phyloP scores from a whole-genome alignment of 2,888 invertebrate genomes.

The Pandemis cinnamomeana region DNA sequence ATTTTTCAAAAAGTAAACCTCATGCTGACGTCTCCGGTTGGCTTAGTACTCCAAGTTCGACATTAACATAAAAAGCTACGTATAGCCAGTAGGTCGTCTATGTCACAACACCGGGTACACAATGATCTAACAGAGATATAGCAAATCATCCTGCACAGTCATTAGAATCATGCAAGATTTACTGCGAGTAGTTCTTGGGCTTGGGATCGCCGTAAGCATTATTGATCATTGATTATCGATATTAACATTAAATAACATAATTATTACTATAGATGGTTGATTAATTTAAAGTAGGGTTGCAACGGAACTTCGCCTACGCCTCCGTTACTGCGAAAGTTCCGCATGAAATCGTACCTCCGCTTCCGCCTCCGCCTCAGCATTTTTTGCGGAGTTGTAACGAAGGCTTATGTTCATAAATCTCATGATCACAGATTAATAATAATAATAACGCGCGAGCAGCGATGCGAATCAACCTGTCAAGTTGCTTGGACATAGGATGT shows the following conservation, averaged over 20 bases:
- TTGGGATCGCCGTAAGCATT: not conserved
- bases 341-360: no score
- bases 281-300: not conserved
- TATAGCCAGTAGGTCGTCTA: slow-evolving; percentile 27
- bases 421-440: no score
- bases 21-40: no score
- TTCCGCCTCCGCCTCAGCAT: no score
- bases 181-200: not conserved
- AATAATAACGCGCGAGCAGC: no score
- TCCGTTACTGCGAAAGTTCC: no score
- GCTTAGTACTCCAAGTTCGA: not conserved
- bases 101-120: slow-evolving; percentile 20
- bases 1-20: no score
- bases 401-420: no score
- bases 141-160: slow-evolving; percentile 24
- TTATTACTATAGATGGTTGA: not conserved
- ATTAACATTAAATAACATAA: not conserved
- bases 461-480: no score
- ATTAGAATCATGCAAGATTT: slow-evolving; percentile 11
- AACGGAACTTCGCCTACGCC: no score
- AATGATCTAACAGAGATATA: slow-evolving; percentile 25
- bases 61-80: slow-evolving; percentile 1
- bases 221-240: slow-evolving; percentile 7
- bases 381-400: no score
- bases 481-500: no score